Base-by-base conservation (phyloP, 23 tunicate species). In the Aplidium turbinatum region DNA sequence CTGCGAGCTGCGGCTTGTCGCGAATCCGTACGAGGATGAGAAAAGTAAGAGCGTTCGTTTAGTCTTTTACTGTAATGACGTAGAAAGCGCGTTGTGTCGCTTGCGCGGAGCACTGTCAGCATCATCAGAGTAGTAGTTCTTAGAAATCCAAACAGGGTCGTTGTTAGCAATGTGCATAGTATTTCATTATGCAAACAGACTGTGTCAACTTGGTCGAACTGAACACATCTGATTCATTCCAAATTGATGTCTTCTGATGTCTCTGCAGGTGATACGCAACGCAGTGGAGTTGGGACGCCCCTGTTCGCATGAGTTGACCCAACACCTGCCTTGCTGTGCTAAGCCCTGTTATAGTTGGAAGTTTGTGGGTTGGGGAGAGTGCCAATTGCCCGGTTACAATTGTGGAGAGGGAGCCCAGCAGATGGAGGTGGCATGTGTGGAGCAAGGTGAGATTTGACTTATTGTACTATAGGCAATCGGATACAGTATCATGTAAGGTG, bases 321-420 rank as follows among this genome's bases (percentile, higher is more conserved):
- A 90, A 72, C 65, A 1, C 28, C 35, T 33, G 2, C 97, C 97
- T 3, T 90, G 97, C 33, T 60, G 71, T 13, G 63, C 69, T 4
- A 75, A 63, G 35, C 90, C 90, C 30, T 90, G 97, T 61, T 88
- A 90, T 70, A n/a, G 28, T 29, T 90, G 90, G 90, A 47, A 34
- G 40, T 64, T 90, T 1, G 50, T 31, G 20, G 85, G 58, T 6
- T 90, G 97, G 97, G 50, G 57, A 6, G 46, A 60, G 19, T 90
- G 97, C 51, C 22, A 13, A 21, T 67, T 90, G 0, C 27, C 81
- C 4, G 42, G 63, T 24, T 90, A 78, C 21, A 68, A 65, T 31
- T 90, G 97, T 53, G 97, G 97, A 18, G 70, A 25, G 2, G 97
- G 97, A 42, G 34, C 63, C 36, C 79, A 83, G 53, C 31, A 52